Base-by-base conservation (phyloP, 2,797 vertebrate genomes). In the Pseudocheirus occidentalis region DNA sequence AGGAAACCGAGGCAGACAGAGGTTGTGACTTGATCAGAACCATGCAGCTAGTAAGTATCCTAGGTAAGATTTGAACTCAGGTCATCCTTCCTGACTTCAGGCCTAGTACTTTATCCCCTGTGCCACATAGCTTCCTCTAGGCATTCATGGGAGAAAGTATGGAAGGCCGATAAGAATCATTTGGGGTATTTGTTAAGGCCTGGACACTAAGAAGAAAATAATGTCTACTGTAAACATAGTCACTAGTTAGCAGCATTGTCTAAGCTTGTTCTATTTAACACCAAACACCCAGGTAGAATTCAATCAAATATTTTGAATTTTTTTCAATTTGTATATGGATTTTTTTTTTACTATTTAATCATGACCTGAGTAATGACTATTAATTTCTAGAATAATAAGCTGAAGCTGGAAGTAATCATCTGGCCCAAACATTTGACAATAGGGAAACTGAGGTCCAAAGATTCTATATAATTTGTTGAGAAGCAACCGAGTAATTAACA, bases 161-260 rank as follows among this genome's bases (percentile, higher is more conserved):
- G 5, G 55, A 29, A 95, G 4, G 9, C 14, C 66, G 46, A 95
- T 50, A 81, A 93, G 58, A 52, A 40, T 54, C 2, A 34, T 90
- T n/a, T 90, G 3, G 0, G 4, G 0, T 62, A 28, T 24, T 91
- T 89, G 56, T 56, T 92, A 62, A 96, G 91, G 18, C 31, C 46
- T 91, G 62, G 93, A 55, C 40, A 62, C 5, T n/a, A 66, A 90
- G 34, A 90, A 94, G 59, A 90, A 96, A 97, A 89, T 29, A 91
- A 73, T 94, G 53, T 14, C 28, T 89, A 50, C 13, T 58, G 66
- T 92, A 90, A 95, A 54, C 56, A 92, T 40, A 92, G 90, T 52
- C 53, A 31, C 66, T 73, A 96, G 62, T 94, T 93, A 95, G 66
- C 66, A 55, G 94, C 57, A 90, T 87, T n/a, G 2, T 0, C 3